These are phyloP conservation scores for Coreius guichenoti DNA, from an alignment of 2,797 vertebrate species.

Conservation along the genomic window DNA sequence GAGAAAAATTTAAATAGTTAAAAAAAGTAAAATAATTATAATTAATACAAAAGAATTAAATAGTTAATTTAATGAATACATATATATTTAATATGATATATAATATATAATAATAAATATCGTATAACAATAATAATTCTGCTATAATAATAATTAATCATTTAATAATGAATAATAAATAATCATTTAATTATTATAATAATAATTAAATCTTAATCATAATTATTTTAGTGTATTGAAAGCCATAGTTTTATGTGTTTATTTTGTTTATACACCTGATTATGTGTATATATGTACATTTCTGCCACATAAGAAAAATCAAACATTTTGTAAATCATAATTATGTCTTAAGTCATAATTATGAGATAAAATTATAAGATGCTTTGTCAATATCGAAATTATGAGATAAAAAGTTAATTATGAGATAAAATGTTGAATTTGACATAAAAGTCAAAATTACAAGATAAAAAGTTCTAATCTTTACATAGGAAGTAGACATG, in stretches of 20 bases:
- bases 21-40: background rate
- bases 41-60: background rate
- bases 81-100: background rate
- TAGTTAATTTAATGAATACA: background rate
- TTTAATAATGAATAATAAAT: no score
- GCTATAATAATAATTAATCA: no score
- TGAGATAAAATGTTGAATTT: background rate
- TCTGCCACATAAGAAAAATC: background rate
- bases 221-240: background rate
- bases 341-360: no score
- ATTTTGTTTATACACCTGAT: background rate
- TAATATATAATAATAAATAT: background rate
- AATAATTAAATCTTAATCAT: background rate
- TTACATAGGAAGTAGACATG: background rate
- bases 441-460: background rate
- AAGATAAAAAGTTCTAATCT: background rate
- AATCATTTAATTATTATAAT: no score
- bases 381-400: background rate
- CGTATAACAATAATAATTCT: no score
- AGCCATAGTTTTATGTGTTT: background rate
- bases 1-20: background rate
- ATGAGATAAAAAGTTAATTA: background rate
- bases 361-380: background rate
- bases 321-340: background rate
- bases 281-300: no score